Evolutionary conservation across 2,113 vertebrate genomes (phyloP), one percentile per base, ranked within the genome.

Genomic region (Ammospiza nelsoni): DNA sequence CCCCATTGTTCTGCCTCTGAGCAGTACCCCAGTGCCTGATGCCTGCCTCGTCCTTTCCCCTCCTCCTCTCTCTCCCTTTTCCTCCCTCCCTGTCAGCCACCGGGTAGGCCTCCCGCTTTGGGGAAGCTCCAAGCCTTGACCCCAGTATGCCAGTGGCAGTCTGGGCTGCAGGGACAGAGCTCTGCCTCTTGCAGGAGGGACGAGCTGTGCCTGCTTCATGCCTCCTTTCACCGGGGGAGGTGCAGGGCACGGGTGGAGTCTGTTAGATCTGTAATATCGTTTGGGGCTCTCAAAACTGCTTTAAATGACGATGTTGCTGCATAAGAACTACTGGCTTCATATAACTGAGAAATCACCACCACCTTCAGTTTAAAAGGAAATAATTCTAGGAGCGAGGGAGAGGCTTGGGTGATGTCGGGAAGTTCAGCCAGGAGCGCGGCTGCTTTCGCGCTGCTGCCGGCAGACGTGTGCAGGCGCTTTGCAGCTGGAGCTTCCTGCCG

Each of bases 61-160:
- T 24, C 5, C 41, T 37, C 18, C 33, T 9, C 25, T 80, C 41
- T 39, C 31, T 52, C 46, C 22, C 33, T 51, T 62, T 62, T 62
- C 18, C 43, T 81, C 68, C 28, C 31, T 35, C 37, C 28, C 15
- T 44, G 7, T 49, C 39, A 33, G 13, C 28, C 37, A 12, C 3
- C 0, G 17, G 23, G 44, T 11, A 43, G 11, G 41, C 9, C 18
- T 67, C 62, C 14, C 0, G 0, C 29, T 48, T 5, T 23, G 71
- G 65, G 55, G 35, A 82, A 74, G 35, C 46, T 78, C 10, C 43
- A 76, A 86, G 57, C 39, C 31, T 58, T 37, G 75, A 28, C 24
- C n/a, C 29, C 52, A 23, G 33, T 1, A 1, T 48, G 35, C 35
- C 33, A 46, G 29, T 9, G 49, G 54, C 33, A 90, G 41, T 33